Evolutionary conservation across 2,888 invertebrate species (phyloP).

Genomic region (Bugula neritina): DNA sequence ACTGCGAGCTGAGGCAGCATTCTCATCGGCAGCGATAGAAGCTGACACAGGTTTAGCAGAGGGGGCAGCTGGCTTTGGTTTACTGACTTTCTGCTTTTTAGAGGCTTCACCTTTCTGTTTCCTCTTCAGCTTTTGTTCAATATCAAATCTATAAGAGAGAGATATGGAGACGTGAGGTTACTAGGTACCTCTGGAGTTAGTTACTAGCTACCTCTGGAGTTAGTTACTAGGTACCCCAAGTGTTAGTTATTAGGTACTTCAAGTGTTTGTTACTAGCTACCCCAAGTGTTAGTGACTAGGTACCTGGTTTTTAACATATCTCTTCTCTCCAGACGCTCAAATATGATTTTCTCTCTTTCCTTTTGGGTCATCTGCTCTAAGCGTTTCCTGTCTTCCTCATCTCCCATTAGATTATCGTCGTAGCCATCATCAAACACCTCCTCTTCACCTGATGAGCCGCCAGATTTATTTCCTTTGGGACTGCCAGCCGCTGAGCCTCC

Average conservation of each 20-base stretch:
- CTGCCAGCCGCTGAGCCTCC: background rate
- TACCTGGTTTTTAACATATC: conserved; percentile 84
- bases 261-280: no score
- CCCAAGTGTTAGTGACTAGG: conserved; percentile 10
- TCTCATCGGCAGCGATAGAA: conserved; percentile 33
- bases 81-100: conserved; percentile 57
- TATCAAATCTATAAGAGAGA: conserved; percentile 72
- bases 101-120: conserved; percentile 68
- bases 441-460: conserved; percentile 44
- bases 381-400: conserved; percentile 84
- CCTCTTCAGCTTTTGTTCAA: conserved; percentile 81
- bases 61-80: conserved; percentile 34
- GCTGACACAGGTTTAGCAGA: conserved; percentile 30
- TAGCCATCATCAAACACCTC: conserved; percentile 93
- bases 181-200: background rate
- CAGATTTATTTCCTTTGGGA: conserved; percentile 33
- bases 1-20: conserved; percentile 56
- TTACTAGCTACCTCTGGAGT: conserved; percentile 59
- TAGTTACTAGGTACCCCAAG: background rate
- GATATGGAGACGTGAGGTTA: no score
- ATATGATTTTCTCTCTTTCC: conserved; percentile 93
- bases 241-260: conserved; percentile 56
- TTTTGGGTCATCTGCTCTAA: conserved; percentile 90
- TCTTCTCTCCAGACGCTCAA: conserved; percentile 87
- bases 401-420: conserved; percentile 93